Evolutionary conservation across 2,113 vertebrate genomes (phyloP), one percentile per base, ranked within the genome.

Genomic region (Sphaerodactylus townsendi): DNA sequence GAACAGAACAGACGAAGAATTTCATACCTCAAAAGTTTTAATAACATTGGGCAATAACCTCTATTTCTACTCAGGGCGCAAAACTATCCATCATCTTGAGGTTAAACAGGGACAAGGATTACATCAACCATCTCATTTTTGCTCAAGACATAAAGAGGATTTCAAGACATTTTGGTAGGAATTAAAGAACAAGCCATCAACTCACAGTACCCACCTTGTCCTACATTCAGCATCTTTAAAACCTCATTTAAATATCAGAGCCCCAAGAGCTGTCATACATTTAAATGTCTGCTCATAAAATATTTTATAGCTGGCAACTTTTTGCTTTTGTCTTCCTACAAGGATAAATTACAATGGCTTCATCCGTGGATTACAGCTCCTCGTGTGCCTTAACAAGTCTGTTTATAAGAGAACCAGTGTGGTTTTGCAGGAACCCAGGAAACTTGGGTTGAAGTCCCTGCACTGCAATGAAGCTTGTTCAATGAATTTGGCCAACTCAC

Each of bases 181-280:
- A 84, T 59, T 84, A 84, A 69, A 77, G 82, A 70, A 82, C 59
- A 73, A 77, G 19, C 64, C 62, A 56, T 69, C n/a, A 56, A 10
- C 73, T 77, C 46, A 56, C 1, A 37, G 46, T 44, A 56, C 37
- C n/a, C 65, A 56, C 66, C 66, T 70, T 71, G 44, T 19, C 66
- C 48, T 56, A 35, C 37, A 44, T 70, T 53, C n/a, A 48, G 66
- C 64, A 50, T 68, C 59, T 76, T 48, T 66, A 28, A 53, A 68
- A 72, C 41, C 46, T 10, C 23, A 39, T 33, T 65, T 33, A 83
- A 75, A 41, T 25, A 10, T 39, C 44, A 66, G 23, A 35, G 50
- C 50, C 44, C 23, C 48, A 21, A 17, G 14, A 56, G 28, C 28
- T 59, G 28, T 56, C 35, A 53, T 53, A 25, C 50, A 69, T 84